Evolutionary conservation across 2,888 invertebrate genomes (phyloP), one percentile per base, ranked within the genome.

Genomic region (Nymphalis c-album): DNA sequence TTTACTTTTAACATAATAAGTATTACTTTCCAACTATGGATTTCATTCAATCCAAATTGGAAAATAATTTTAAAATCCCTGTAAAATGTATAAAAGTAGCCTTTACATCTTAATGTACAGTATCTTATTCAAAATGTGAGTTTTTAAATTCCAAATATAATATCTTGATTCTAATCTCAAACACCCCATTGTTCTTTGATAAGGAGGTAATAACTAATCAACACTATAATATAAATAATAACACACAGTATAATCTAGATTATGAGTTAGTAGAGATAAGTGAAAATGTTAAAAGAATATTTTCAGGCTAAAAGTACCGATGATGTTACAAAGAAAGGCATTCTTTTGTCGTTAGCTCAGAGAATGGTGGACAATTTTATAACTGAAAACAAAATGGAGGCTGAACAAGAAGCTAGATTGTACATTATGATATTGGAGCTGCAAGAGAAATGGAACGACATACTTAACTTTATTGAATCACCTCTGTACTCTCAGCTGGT

Each of bases 361-460:
- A 94, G 97, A 84, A 98, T 99, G 99, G 95, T 98, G 40, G 94
- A 96, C 76, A 98, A 98, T 85, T 95, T 97, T 81, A 95, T 98
- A 65, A 92, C 94, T 7, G 97, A 98, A 72, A 95, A 96, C 75
- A 97, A 97, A 91, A 93, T 98, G 80, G 97, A 98, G 83, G 97
- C 98, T 0, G 98, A 98, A 84, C 98, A 98, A 87, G 99, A 99
- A 86, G 96, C 98, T 0, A 95, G 97, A 68, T 93, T 99, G 55
- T 98, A 98, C 87, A 92, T 98, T 66, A 96, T 98, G 93, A 96
- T 99, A 71, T 76, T 93, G 22, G 88, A 97, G 78, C 90, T 95
- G 18, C 95, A 96, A 84, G 94, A 94, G 47, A 98, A 98, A 85
- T 95, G 95, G 88, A 94, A 95, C 75, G 97, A 97, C 78, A 96